A percentile compares a stretch with the other conserved stretches of the same genome.
These are phyloP conservation scores for Hozukius guyotensis DNA, from an alignment of 2,797 vertebrate genomes.

Conservation along the genomic window DNA sequence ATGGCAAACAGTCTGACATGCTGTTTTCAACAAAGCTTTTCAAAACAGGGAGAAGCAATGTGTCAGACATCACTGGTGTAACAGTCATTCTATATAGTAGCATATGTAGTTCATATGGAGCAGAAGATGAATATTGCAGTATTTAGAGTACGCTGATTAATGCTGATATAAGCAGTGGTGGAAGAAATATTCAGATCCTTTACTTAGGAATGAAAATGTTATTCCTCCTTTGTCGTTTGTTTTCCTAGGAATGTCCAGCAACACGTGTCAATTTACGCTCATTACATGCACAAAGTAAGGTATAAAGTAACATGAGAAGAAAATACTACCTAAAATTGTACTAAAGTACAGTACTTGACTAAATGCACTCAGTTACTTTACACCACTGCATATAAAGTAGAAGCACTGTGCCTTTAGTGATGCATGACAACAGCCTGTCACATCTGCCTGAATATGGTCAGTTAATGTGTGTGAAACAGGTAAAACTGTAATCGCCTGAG, in stretches of 20 bases:
- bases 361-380: background rate
- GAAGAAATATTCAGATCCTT: background rate
- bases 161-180: background rate
- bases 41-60: too few species aligned
- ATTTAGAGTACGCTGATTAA: background rate
- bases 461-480: background rate
- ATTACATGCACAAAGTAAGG: too few species aligned
- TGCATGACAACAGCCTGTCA: background rate
- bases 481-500: background rate
- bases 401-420: background rate
- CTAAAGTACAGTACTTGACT: background rate
- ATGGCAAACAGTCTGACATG: background rate
- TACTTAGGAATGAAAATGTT: too few species aligned
- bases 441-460: background rate
- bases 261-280: too few species aligned
- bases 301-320: background rate
- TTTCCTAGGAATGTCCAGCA: too few species aligned
- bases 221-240: too few species aligned
- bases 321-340: background rate
- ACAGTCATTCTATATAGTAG: too few species aligned
- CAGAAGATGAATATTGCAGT: background rate
- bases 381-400: background rate
- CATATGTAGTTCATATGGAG: too few species aligned
- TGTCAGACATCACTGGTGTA: background rate
- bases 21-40: background rate